phyloP scores from a whole-genome alignment of 64 coral and sea anemone genomes.

The Porites australiensis region DNA sequence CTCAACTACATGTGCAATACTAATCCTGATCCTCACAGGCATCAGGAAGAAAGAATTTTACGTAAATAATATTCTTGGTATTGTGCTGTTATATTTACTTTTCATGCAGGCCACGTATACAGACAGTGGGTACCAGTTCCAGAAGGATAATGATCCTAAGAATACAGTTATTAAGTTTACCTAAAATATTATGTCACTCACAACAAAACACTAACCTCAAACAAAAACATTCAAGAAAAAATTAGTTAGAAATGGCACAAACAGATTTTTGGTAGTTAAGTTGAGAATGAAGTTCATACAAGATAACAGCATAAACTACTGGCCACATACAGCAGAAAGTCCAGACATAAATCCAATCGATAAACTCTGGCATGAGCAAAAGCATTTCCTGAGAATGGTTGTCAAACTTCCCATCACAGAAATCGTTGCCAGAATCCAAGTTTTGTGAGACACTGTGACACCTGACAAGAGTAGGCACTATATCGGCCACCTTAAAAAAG shows the following conservation, averaged over 20 bases:
- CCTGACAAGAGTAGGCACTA: neutral
- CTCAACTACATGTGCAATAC: conserved; percentile 9
- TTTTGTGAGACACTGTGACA: neutral
- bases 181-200: neutral
- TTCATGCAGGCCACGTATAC: neutral
- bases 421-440: neutral
- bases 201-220: neutral
- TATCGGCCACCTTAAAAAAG: conserved; percentile 15
- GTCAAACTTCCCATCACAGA: neutral
- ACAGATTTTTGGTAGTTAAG: neutral
- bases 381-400: neutral
- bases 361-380: neutral
- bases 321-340: neutral
- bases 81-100: neutral
- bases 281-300: neutral
- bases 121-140: conserved; percentile 28
- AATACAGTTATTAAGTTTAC: conserved; percentile 40
- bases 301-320: neutral
- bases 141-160: conserved; percentile 40
- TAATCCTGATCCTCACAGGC: conserved; percentile 31
- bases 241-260: neutral
- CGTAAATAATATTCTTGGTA: conserved; percentile 1
- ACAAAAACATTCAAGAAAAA: too few species aligned
- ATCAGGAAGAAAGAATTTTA: conserved; percentile 35
- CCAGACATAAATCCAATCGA: neutral